Base-by-base conservation (phyloP, 92 coral and sea anemone species). In the Zoanthus solanderi region DNA sequence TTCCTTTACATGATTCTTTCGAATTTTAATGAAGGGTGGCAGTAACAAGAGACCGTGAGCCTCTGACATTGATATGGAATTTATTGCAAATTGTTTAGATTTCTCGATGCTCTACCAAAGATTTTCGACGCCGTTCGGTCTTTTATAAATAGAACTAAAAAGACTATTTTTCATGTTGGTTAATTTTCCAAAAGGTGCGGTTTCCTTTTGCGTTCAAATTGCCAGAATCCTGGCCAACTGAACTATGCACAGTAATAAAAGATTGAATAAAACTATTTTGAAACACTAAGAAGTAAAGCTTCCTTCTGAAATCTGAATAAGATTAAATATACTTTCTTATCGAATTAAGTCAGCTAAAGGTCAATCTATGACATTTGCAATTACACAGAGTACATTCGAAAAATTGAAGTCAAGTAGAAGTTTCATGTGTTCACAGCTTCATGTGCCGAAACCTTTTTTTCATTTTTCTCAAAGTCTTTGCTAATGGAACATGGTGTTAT, bases 21-120 rank as follows among this genome's bases (percentile, higher is more conserved):
- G 86, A 75, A 88, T 91, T 78, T 91, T 87, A 78, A 78, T 88
- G 82, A 93, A 87, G 83, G 86, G 88, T 76, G 72, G 88, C 80
- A 58, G 79, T 48, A 74, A 95, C 91, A 89, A 89, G 93, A 78
- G 92, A 88, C 89, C 96, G 89, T 58, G 83, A 66, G 44, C 78
- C 80, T 88, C 89, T 95, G 98, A 95, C 98, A 95, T 95, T 93
- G 98, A 95, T 95, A 91, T 91, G 94, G 80, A 78, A 71, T 89
- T 93, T 83, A 95, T 93, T 93, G 92, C 90, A 89, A 95, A 95
- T 95, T 93, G 96, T 95, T 95, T 90, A 88, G 93, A 95, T 95
- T 93, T 89, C 90, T 79, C 60, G 83, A 76, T 78, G 78, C 45
- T 89, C 90, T 77, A 88, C 86, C 93, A 88, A 81, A 95, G 98